These are phyloP conservation scores for Rhingia rostrata DNA, from an alignment of 2,888 invertebrate genomes.

Conservation along the genomic window DNA sequence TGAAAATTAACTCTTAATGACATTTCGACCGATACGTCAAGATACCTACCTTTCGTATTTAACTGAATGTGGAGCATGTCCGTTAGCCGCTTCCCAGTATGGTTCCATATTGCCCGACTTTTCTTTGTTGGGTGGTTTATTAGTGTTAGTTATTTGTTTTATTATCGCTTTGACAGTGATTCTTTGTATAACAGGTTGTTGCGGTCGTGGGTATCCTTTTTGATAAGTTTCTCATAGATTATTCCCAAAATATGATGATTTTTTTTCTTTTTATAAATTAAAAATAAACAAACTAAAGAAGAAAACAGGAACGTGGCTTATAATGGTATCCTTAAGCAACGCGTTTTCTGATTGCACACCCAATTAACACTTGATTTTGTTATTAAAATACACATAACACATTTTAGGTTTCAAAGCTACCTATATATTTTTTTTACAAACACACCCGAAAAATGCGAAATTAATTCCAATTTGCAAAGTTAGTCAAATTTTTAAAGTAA, in stretches of 20 bases:
- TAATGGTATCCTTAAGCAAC: slow-evolving; percentile 36
- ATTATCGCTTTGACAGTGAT: slow-evolving; percentile 43
- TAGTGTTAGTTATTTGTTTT: slow-evolving; percentile 74
- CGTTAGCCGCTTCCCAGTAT: slow-evolving; percentile 82
- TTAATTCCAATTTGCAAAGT: slow-evolving; percentile 6
- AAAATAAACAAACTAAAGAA: not conserved
- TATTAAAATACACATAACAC: slow-evolving; percentile 45
- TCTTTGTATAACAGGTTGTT: slow-evolving; percentile 60
- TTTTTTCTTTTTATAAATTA: slow-evolving; percentile 69
- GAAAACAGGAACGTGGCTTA: slow-evolving; percentile 22
- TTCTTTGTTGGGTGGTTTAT: slow-evolving; percentile 58
- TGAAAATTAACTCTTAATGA: slow-evolving; percentile 8
- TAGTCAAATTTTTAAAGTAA: not conserved
- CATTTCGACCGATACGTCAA: slow-evolving; percentile 55
- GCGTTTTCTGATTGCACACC: slow-evolving; percentile 37
- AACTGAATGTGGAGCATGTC: slow-evolving; percentile 83
- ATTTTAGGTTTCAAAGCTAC: not conserved
- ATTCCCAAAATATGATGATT: slow-evolving; percentile 61
- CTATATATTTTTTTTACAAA: not conserved
- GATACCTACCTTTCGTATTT: slow-evolving; percentile 83
- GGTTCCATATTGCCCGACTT: slow-evolving; percentile 80
- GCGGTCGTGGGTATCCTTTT: slow-evolving; percentile 32
- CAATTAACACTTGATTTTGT: slow-evolving; percentile 46
- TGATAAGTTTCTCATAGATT: slow-evolving; percentile 31
- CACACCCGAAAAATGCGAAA: slow-evolving; percentile 20